Evolutionary conservation across 2,888 invertebrate genomes (phyloP), one percentile per base, ranked within the genome.

Genomic region (Melipona beecheii): DNA sequence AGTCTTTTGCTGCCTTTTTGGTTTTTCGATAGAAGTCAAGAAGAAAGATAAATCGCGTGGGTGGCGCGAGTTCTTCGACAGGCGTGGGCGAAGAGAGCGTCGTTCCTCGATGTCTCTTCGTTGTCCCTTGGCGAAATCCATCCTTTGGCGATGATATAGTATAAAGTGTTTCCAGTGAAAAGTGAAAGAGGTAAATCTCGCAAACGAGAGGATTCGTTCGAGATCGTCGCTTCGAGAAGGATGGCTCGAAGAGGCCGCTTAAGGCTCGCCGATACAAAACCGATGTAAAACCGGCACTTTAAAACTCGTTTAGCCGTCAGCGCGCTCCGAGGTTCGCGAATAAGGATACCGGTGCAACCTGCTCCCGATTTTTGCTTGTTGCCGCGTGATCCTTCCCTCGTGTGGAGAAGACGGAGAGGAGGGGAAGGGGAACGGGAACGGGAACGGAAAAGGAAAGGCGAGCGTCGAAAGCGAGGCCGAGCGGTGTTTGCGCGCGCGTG

Each of bases 281-380:
- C 43, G 43, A 43, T 43, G 83, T 84, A 87, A 87, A 87, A 87
- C 87, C 85, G 87, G 85, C 84, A 87, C 78, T 87, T 87, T 85
- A 78, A 88, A 87, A 86, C 86, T 83, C 81, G 85, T 87, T 85
- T 81, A 24, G 58, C 71, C 78, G 76, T 43, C 43, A 36, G 13
- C 60, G 75, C 60, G 62, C 49, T 43, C 9, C 9, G 9, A 0
- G 43, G 66, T 56, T 65, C 73, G 75, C 80, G 73, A 78, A 84
- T 81, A 73, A 81, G 81, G 84, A 84, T 81, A 86, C 81, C 81
- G 75, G 81, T 75, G 81, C 87, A 87, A 87, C 87, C 87, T 87
- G 87, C 87, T 87, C 78, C 62, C 58, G 83, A 84, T 87, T 87
- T 85, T 87, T 85, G 71, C 78, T 56, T 71, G 69, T 27, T 24